Percentiles rank a stretch among this genome's conserved stretches.
These are phyloP conservation scores for Lophochroa leadbeateri DNA, from an alignment of 2,113 vertebrate species.

Conservation along the genomic window DNA sequence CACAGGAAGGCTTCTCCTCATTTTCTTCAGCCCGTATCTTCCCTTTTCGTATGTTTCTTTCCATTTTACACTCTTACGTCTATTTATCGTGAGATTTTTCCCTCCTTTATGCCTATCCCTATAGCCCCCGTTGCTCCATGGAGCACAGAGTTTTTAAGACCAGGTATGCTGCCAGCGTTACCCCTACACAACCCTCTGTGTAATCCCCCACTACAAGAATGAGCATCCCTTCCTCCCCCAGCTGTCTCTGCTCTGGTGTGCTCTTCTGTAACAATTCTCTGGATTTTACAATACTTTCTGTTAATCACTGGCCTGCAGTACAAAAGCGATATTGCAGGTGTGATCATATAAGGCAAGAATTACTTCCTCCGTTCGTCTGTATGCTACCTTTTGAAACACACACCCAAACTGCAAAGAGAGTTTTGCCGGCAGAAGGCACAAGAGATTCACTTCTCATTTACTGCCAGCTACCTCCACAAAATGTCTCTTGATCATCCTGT, in stretches of 20 bases:
- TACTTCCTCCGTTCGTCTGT: not conserved
- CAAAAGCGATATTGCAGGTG: not conserved
- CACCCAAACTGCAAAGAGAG: not conserved
- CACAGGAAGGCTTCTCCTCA: not conserved
- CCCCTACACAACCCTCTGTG: rapidly evolving
- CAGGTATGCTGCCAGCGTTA: rapidly evolving
- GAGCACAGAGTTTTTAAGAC: not conserved
- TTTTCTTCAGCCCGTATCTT: not conserved
- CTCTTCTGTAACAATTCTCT: not conserved
- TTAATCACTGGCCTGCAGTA: not conserved
- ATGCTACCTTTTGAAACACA: not conserved
- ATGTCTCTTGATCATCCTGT: not conserved
- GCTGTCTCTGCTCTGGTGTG: not conserved
- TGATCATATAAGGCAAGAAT: not conserved
- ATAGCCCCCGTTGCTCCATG: not conserved
- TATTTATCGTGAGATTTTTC: not conserved
- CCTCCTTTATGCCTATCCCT: not conserved
- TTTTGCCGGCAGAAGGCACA: not conserved
- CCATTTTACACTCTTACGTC: not conserved
- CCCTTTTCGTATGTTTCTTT: not conserved
- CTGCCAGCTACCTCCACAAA: not conserved
- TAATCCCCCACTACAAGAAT: not conserved
- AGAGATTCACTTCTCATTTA: not conserved
- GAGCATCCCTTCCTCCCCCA: not conserved
- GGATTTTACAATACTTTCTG: not conserved